phyloP scores from a whole-genome alignment of 37 sponge, comb jelly and placozoan species.

The Diacarnus erythraeanus region DNA sequence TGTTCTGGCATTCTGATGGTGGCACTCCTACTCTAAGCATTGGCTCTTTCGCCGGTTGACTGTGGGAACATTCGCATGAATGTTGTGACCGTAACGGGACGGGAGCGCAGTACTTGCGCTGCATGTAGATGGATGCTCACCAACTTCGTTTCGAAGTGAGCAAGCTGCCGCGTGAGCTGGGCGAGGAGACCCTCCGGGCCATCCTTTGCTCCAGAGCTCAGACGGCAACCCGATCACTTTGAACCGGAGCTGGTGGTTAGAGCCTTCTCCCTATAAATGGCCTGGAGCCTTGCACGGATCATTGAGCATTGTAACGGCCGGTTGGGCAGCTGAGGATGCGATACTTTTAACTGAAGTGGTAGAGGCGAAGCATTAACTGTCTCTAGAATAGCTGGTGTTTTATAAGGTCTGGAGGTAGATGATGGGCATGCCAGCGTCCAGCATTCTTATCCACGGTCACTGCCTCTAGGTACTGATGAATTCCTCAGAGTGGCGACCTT shows the following conservation, averaged over 20 bases:
- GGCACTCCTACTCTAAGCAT: too few relatives aligned
- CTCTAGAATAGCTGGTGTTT: not conserved
- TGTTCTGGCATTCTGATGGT: not conserved
- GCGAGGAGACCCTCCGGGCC: constrained; percentile 1
- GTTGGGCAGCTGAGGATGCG: not conserved
- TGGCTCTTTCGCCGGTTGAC: too few relatives aligned
- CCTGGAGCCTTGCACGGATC: not conserved
- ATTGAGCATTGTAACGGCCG: constrained; percentile 1
- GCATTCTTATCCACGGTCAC: not conserved
- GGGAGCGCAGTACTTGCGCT: too few relatives aligned
- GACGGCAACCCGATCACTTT: constrained; percentile 96
- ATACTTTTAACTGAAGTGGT: not conserved
- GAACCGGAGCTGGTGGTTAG: constrained; percentile 43
- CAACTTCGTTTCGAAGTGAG: constrained; percentile 76
- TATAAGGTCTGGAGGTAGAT: not conserved
- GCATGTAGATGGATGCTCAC: not conserved
- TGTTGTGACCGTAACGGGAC: too few relatives aligned
- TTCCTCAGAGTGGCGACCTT: not conserved
- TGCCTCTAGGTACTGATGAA: not conserved
- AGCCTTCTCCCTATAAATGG: not conserved
- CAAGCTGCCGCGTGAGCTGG: constrained; percentile 84
- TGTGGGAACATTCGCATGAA: too few relatives aligned
- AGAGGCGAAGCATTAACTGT: not conserved
- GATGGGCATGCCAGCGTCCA: not conserved
- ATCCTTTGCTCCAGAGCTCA: constrained; percentile 41